Percentiles rank a stretch among this genome's conserved stretches.
These are phyloP conservation scores for Mesorhabditis sp. DNA, from an alignment of 2,888 invertebrate species.

Conservation along the genomic window DNA sequence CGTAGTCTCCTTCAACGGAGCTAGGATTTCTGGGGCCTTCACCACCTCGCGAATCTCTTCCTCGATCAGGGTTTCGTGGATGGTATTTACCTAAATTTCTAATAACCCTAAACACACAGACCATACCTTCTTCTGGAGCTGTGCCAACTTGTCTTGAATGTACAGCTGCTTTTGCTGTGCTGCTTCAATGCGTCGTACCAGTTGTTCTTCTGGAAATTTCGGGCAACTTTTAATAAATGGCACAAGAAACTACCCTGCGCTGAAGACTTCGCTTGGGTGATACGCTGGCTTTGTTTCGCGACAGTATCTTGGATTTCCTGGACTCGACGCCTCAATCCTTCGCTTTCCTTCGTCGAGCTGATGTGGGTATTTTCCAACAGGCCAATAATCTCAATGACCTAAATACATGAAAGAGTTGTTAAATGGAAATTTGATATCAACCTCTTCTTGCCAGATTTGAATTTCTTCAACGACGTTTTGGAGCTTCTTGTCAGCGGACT, in stretches of 20 bases:
- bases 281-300: conserved; percentile 18
- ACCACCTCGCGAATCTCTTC: conserved; percentile 19
- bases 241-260: conserved; percentile 21
- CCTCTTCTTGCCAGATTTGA: conserved; percentile 49
- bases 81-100: background rate
- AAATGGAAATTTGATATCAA: conserved; percentile 13
- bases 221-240: too few species aligned
- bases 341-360: conserved; percentile 1
- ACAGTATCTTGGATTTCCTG: conserved; percentile 21
- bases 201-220: conserved; percentile 15
- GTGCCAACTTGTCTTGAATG: conserved; percentile 23
- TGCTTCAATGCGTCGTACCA: conserved; percentile 18
- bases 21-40: conserved; percentile 29
- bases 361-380: conserved; percentile 1
- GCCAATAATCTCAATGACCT: background rate
- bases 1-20: conserved; percentile 25
- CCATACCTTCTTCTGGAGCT: conserved; percentile 21
- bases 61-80: conserved; percentile 14
- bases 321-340: conserved; percentile 11
- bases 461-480: conserved; percentile 38
- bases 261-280: conserved; percentile 20
- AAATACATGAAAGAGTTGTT: background rate
- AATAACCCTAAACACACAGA: background rate
- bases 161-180: conserved; percentile 22
- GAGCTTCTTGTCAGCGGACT: background rate